Percentiles rank a stretch among this genome's conserved stretches.
Conservation (phyloP, 1,140 invertebrate species). For the Drosophila takahashii region DNA sequence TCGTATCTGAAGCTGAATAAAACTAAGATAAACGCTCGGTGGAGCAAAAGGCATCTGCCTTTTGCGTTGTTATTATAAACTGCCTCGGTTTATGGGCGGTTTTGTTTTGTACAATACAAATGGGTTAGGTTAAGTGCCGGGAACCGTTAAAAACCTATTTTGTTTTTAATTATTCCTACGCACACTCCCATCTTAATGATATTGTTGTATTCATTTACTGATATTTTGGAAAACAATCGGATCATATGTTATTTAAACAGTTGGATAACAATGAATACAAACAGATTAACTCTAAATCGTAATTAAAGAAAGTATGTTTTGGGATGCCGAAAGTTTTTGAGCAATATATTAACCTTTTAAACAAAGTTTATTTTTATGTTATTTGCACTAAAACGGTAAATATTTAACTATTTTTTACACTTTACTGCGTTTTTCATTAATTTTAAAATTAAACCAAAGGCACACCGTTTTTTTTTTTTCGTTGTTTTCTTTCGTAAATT, state of each 20-base stretch:
- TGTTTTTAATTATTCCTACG: background rate
- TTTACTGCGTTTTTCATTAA: slow-evolving; percentile 23
- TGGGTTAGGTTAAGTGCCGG: slow-evolving; percentile 9
- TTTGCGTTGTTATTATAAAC: slow-evolving; percentile 21
- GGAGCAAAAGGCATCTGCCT: background rate
- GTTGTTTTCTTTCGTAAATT: slow-evolving; percentile 43
- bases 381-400: slow-evolving; percentile 2
- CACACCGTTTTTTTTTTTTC: slow-evolving; percentile 43
- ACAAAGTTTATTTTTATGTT: background rate
- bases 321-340: no score
- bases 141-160: slow-evolving; percentile 1
- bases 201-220: background rate
- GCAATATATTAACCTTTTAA: background rate
- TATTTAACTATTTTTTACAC: slow-evolving; percentile 14
- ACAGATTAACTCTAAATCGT: background rate
- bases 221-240: background rate
- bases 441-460: slow-evolving; percentile 10
- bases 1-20: slow-evolving; percentile 5
- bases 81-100: slow-evolving; percentile 1
- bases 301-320: no score
- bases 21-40: slow-evolving; percentile 7
- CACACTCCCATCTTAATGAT: background rate
- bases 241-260: background rate
- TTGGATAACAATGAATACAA: background rate
- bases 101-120: slow-evolving; percentile 1